Base-by-base conservation (phyloP, 2,113 vertebrate genomes). In the Tragulus kanchil region DNA sequence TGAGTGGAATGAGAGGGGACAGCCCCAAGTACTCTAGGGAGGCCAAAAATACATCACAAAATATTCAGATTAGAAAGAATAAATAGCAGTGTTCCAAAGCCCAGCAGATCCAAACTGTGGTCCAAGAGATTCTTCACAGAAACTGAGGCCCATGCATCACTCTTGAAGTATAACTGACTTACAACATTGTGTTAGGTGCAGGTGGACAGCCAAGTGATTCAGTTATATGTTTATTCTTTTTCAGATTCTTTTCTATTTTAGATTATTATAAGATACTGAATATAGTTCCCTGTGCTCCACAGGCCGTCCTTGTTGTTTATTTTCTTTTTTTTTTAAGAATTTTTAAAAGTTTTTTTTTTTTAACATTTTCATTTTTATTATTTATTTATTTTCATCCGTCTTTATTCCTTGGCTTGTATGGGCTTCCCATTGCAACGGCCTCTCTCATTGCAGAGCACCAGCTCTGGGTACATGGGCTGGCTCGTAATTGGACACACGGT, bases 11-110 rank as follows among this genome's bases (percentile, higher is more conserved):
- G 48, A 83, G 83, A 84, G 36, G 28, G 19, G 48, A 45, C 3
- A 56, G 59, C 23, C 48, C 82, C 36, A 1, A 54, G 5, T 3
- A 21, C 62, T 56, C 7, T 59, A 79, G 48, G 52, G 91, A 79
- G 78, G 48, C 25, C 5, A 1, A 4, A 84, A 82, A 78, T 42
- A 56, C 58, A 92, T 23, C n/a, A 90, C 61, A 77, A 95, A 96
- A 85, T 65, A 86, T 65, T 61, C 25, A 77, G 79, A 64, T 11
- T 77, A 50, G 79, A 95, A 90, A 95, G 52, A 86, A 92, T 52
- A 69, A 77, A 81, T 8, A 82, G 69, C 48, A 0, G 26, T 77
- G 48, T 48, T 77, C 59, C 45, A 61, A 93, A 71, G 36, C 25
- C 58, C 59, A 52, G 58, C 14, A 92, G 28, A 69, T 58, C 64